Conservation (phyloP, 2,888 invertebrate genomes). For the Pseudanteris insignis region DNA sequence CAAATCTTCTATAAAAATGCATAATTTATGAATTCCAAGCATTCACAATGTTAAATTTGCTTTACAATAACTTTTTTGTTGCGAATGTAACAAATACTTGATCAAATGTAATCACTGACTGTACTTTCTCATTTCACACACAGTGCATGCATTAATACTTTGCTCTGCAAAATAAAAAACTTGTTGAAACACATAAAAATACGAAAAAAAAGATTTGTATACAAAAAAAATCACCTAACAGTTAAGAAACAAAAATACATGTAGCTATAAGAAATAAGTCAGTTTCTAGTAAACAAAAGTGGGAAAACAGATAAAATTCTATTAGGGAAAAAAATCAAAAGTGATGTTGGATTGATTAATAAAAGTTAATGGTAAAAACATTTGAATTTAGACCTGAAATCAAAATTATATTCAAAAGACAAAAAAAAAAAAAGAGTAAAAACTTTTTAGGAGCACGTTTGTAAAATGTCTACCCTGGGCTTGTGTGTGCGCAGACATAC, state of each 20-base stretch:
- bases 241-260: not conserved
- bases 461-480: conserved; percentile 14
- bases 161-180: not conserved
- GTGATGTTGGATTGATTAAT: too few species aligned
- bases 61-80: too few species aligned
- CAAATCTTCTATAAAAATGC: too few species aligned
- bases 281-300: not conserved
- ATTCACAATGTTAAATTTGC: too few species aligned
- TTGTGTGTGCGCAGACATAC: conserved; percentile 12
- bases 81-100: too few species aligned
- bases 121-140: not conserved
- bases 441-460: conserved; percentile 5
- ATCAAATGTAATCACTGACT: too few species aligned
- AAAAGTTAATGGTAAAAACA: too few species aligned
- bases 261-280: not conserved
- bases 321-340: too few species aligned
- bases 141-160: not conserved
- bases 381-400: too few species aligned
- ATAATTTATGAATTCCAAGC: too few species aligned
- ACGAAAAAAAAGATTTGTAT: not conserved
- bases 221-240: not conserved
- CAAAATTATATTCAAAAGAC: not conserved
- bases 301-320: too few species aligned
- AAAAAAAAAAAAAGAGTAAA: not conserved
- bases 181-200: not conserved